These are phyloP conservation scores for Lophotriccus pileatus DNA, from an alignment of 2,797 vertebrate species.

Conservation along the genomic window DNA sequence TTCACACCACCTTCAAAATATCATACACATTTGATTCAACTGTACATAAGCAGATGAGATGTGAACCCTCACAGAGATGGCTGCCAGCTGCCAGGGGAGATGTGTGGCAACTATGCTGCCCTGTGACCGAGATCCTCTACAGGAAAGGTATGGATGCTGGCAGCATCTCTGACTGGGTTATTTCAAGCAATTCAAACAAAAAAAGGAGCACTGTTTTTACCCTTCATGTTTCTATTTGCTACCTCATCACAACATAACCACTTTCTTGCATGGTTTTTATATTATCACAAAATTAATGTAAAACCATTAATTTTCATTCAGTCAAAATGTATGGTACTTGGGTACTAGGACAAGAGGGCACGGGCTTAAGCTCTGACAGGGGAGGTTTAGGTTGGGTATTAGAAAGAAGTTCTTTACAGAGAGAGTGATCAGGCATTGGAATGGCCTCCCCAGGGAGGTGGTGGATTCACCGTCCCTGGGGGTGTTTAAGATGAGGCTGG, in stretches of 20 bases:
- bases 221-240: not conserved
- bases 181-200: not conserved
- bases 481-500: too few species aligned
- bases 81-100: not conserved
- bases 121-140: not conserved
- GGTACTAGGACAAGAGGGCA: too few species aligned
- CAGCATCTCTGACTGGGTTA: not conserved
- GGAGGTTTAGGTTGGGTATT: too few species aligned
- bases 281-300: not conserved
- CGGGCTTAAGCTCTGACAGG: too few species aligned
- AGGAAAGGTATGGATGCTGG: not conserved
- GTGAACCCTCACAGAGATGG: not conserved
- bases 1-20: not conserved
- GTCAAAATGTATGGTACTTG: not conserved
- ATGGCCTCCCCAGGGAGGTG: too few species aligned
- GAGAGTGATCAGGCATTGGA: too few species aligned
- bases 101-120: accelerated
- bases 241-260: not conserved
- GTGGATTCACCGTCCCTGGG: too few species aligned
- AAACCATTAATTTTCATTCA: not conserved
- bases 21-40: not conserved
- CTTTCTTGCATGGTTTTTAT: not conserved
- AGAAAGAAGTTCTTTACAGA: too few species aligned
- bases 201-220: not conserved
- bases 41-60: not conserved